phyloP scores from a whole-genome alignment of 1,140 invertebrate species.

The Nasonia longicornis region DNA sequence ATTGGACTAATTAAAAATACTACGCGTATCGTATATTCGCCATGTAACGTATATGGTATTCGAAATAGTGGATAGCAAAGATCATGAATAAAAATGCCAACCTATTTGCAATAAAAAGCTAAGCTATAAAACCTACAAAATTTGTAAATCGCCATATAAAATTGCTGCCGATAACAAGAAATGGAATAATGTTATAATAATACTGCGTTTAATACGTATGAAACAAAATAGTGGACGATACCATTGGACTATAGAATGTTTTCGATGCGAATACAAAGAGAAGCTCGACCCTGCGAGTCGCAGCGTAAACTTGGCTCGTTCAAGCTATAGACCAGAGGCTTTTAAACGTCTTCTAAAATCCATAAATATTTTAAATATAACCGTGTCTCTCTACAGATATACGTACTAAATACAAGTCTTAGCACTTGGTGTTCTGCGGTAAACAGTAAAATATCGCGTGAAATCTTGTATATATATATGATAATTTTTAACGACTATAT shows the following conservation, averaged over 20 bases:
- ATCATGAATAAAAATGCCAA: no score
- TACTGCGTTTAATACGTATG: background rate
- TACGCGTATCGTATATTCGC: background rate
- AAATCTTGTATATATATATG: background rate
- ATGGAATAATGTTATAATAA: background rate
- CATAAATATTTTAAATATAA: constrained; percentile 24
- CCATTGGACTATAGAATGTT: background rate
- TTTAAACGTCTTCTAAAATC: constrained; percentile 15
- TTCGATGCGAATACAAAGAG: background rate
- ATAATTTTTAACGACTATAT: background rate
- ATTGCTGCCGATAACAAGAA: background rate
- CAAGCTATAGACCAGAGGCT: background rate
- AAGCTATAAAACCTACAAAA: no score
- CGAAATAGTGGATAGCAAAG: no score
- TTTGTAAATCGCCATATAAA: background rate
- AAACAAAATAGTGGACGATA: background rate
- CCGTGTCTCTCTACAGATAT: constrained; percentile 45
- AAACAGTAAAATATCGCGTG: constrained; percentile 34
- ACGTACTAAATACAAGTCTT: constrained; percentile 52
- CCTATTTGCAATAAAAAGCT: no score
- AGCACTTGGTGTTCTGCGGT: constrained; percentile 56
- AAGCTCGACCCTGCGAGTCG: background rate
- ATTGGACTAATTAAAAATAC: background rate
- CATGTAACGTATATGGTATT: background rate
- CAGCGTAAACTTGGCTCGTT: background rate